phyloP scores from a whole-genome alignment of 2,113 vertebrate species.

The Plecturocebus donacophilus region DNA sequence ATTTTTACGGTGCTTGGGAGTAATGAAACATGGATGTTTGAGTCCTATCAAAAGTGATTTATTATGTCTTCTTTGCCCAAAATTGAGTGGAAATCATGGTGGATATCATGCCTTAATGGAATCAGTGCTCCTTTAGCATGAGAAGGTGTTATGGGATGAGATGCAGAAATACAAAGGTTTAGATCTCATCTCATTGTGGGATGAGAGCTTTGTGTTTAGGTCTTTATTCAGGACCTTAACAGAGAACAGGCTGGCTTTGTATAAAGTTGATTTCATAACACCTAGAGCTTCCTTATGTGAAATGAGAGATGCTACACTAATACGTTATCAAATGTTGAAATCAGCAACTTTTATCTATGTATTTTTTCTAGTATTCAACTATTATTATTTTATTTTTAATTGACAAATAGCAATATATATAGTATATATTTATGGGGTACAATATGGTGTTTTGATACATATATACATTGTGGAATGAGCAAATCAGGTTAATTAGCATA shows the following conservation, averaged over 20 bases:
- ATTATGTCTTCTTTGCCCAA: neutral
- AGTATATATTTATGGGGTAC: neutral
- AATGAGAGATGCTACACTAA: neutral
- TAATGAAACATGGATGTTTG: neutral
- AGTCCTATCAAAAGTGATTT: neutral
- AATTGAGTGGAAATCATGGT: neutral
- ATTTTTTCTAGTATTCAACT: neutral
- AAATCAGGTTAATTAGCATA: neutral
- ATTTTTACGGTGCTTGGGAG: neutral
- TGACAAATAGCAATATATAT: too few relatives aligned
- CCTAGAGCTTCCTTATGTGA: neutral
- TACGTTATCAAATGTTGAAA: neutral
- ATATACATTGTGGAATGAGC: neutral
- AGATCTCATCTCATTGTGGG: too few relatives aligned
- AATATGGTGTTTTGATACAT: neutral
- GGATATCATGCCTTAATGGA: neutral
- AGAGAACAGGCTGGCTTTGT: fast-evolving
- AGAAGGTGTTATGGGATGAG: too few relatives aligned
- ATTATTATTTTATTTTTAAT: neutral
- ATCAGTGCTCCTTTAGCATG: fast-evolving
- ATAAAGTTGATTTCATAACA: fast-evolving
- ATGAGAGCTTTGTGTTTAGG: neutral
- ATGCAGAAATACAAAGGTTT: too few relatives aligned
- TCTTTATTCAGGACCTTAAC: neutral
- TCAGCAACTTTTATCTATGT: neutral